Evolutionary conservation across 2,113 vertebrate species (phyloP).

Genomic region (Poeciliopsis prolifica): DNA sequence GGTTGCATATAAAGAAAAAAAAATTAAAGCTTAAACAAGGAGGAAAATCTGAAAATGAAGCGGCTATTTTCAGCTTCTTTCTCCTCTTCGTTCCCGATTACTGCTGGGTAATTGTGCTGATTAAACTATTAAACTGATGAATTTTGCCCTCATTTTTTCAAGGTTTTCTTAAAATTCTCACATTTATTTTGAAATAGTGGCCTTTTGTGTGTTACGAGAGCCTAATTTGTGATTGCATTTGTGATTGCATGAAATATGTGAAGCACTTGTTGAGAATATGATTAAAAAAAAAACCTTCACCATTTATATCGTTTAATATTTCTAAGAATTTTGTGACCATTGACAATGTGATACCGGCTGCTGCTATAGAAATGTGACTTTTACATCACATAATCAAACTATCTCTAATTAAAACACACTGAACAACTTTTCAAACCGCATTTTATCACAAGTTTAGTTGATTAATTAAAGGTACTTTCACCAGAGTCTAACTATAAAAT

Average conservation of each 20-base stretch:
- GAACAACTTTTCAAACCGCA: neutral
- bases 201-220: neutral
- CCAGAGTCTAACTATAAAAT: no score
- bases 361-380: neutral
- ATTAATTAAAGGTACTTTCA: no score
- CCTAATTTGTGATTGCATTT: neutral
- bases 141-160: neutral
- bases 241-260: neutral
- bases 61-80: no score
- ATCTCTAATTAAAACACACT: neutral
- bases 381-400: neutral
- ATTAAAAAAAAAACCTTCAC: no score
- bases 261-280: no score
- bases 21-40: neutral
- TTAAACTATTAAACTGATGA: neutral
- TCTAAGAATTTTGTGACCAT: neutral
- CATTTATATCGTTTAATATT: no score
- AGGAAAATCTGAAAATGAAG: no score
- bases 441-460: neutral
- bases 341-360: neutral
- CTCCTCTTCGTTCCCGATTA: neutral
- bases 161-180: neutral
- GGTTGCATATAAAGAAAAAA: neutral
- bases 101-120: neutral
- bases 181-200: neutral